Evolutionary conservation across 2,113 vertebrate species (phyloP).

Genomic region (Hemichromis elongatus): DNA sequence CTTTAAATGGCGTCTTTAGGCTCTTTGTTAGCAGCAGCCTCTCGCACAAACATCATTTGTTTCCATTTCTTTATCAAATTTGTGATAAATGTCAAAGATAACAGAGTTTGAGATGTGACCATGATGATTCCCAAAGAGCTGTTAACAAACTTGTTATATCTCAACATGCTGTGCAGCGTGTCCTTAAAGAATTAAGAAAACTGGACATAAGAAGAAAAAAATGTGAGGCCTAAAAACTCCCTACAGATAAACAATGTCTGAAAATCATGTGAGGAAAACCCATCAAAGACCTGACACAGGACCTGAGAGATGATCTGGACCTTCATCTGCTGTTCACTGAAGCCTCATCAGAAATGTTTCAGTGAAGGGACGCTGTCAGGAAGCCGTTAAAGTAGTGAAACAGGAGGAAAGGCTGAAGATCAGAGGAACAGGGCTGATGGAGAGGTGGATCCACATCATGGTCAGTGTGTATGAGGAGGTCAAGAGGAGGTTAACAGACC

Average conservation of each 20-base stretch:
- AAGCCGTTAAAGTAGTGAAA: rapidly evolving
- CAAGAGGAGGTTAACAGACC: neutral
- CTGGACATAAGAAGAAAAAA: neutral
- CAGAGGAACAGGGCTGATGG: neutral
- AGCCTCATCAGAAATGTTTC: neutral
- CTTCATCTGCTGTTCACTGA: too few relatives aligned
- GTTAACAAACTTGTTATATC: neutral
- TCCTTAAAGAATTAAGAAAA: neutral
- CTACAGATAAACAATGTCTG: neutral
- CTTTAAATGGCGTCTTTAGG: neutral
- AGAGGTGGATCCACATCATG: neutral
- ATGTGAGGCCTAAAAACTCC: neutral
- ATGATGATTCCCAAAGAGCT: neutral
- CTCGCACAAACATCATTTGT: neutral
- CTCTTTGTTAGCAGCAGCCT: neutral
- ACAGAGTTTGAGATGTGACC: neutral
- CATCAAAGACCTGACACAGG: too few relatives aligned
- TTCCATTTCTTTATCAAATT: neutral
- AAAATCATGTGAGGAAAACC: neutral
- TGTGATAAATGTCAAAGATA: neutral
- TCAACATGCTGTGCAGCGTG: neutral
- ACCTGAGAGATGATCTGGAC: too few relatives aligned
- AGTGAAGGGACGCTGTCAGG: neutral
- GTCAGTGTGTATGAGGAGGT: neutral
- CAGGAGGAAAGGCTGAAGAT: neutral